Percentiles rank a stretch among this genome's conserved stretches.
These are phyloP conservation scores for Strix uralensis DNA, from an alignment of 2,113 vertebrate species.

Conservation along the genomic window DNA sequence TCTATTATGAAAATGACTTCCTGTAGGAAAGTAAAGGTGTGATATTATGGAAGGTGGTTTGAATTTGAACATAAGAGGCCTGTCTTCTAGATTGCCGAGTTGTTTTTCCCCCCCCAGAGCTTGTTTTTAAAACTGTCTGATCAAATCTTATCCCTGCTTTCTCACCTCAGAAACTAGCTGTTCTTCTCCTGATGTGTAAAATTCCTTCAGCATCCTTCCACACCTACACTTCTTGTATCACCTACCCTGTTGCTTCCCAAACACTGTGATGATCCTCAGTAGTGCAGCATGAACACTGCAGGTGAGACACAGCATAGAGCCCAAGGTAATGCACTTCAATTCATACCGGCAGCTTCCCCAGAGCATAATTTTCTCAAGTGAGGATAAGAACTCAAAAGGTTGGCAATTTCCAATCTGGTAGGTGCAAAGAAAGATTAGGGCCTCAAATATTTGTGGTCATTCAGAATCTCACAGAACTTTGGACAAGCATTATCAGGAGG, in stretches of 20 bases:
- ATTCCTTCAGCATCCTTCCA: background rate
- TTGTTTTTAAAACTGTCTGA: background rate
- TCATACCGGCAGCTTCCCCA: background rate
- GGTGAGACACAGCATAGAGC: background rate
- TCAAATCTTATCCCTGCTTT: background rate
- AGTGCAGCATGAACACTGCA: background rate
- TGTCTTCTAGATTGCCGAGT: background rate
- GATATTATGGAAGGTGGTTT: background rate
- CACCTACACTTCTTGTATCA: background rate
- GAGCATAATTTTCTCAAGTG: background rate
- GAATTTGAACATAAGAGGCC: background rate
- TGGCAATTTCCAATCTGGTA: background rate
- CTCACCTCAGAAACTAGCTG: background rate
- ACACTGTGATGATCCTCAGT: background rate
- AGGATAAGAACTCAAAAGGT: background rate
- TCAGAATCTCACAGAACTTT: background rate
- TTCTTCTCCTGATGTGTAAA: background rate
- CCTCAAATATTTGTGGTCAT: background rate
- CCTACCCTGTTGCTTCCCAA: background rate
- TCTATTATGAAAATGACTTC: background rate
- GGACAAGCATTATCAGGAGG: background rate
- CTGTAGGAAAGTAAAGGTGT: background rate
- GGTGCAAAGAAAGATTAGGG: background rate
- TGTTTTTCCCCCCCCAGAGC: background rate
- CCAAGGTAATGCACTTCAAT: background rate